A percentile compares a stretch with the other conserved stretches of the same genome.
Conservation (phyloP, 1,140 invertebrate species). For the Pogonomyrmex barbatus region DNA sequence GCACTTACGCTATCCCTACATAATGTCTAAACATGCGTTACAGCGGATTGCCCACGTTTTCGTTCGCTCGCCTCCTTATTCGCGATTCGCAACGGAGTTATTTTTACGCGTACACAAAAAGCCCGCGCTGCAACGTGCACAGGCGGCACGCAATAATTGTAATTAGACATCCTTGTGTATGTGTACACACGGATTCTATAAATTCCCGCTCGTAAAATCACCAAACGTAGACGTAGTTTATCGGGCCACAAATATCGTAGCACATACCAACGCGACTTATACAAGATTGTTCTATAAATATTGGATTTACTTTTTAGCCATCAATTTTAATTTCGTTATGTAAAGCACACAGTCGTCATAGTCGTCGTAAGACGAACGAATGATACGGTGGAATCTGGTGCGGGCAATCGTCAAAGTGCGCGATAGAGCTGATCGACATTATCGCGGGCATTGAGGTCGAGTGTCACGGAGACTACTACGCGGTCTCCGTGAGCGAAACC, state of each 20-base stretch:
- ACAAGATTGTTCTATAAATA: not conserved
- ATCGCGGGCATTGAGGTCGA: constrained; percentile 73
- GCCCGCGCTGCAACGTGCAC: not conserved
- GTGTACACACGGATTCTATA: constrained; percentile 9
- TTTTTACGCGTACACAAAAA: constrained; percentile 41
- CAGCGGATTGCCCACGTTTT: constrained; percentile 5
- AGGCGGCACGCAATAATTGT: constrained; percentile 29
- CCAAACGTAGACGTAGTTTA: not conserved
- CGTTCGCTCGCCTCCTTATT: not conserved
- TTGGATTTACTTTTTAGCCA: not conserved
- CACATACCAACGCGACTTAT: not conserved
- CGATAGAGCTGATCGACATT: constrained; percentile 77
- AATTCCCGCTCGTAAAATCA: constrained; percentile 38
- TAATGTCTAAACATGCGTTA: constrained; percentile 24
- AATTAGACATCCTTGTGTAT: constrained; percentile 6
- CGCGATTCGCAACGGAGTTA: constrained; percentile 41
- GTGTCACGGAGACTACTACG: constrained; percentile 72
- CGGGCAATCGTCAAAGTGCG: constrained; percentile 6
- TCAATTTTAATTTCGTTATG: not conserved
- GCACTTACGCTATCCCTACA: constrained; percentile 13
- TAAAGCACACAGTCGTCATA: too few species aligned
- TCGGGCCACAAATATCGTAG: not conserved
- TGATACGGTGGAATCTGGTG: not conserved
- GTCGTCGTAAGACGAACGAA: not conserved
- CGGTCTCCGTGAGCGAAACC: constrained; percentile 31